Evolutionary conservation across 2,797 vertebrate species (phyloP).

Genomic region (Sylvia borin): DNA sequence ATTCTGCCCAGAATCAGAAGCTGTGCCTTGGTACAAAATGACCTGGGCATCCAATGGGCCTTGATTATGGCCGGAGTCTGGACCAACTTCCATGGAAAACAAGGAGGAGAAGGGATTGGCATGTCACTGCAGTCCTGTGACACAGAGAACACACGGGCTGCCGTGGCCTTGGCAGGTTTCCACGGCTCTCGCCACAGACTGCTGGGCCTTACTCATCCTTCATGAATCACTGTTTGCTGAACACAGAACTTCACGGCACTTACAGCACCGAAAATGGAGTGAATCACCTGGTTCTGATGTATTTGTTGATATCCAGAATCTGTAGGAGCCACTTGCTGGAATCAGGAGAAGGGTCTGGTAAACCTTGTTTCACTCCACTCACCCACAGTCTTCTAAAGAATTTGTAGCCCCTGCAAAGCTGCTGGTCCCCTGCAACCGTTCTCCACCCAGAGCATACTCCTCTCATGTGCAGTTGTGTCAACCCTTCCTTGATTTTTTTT

Average conservation of each 20-base stretch:
- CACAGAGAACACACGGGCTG: not conserved
- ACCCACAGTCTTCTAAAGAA: not conserved
- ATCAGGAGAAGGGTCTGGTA: not conserved
- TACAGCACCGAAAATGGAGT: not conserved
- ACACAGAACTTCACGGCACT: not conserved
- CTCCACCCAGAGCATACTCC: not conserved
- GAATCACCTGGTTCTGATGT: not conserved
- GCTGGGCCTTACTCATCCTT: not conserved
- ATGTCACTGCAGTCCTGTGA: not conserved
- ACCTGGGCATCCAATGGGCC: not conserved
- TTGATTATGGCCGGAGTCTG: not conserved
- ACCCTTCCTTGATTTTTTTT: not conserved
- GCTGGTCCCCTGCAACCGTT: not conserved
- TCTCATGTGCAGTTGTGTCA: not conserved
- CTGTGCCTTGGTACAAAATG: not conserved
- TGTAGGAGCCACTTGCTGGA: not conserved
- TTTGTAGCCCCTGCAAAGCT: not conserved
- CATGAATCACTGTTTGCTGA: not conserved
- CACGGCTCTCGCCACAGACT: not conserved
- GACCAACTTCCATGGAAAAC: not conserved
- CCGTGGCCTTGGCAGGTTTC: not conserved
- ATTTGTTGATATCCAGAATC: not conserved
- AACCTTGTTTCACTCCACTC: not conserved
- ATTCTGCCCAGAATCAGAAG: not conserved
- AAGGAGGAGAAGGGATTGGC: not conserved